phyloP scores from a whole-genome alignment of 2,888 invertebrate genomes.

The Nephrocerus scutellatus region DNA sequence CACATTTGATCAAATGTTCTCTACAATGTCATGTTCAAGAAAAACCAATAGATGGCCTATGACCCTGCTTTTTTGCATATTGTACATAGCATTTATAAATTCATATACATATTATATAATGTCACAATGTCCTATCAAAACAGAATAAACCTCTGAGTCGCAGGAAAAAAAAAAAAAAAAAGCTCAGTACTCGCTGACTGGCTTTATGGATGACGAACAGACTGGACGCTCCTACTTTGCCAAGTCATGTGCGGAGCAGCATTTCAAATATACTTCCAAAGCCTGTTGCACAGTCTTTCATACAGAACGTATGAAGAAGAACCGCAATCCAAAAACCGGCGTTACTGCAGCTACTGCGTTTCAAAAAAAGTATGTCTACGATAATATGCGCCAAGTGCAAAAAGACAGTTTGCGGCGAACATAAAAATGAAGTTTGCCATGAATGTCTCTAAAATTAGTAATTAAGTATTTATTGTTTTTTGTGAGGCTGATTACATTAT shows the following conservation, averaged over 20 bases:
- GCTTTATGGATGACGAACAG: constrained; percentile 6
- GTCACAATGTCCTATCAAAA: too few relatives aligned
- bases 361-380: constrained; percentile 11
- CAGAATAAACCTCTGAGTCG: too few relatives aligned
- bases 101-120: too few relatives aligned
- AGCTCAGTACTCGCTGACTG: too few relatives aligned
- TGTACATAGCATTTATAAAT: too few relatives aligned
- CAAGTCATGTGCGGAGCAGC: constrained; percentile 3
- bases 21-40: too few relatives aligned
- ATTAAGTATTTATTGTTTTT: constrained; percentile 1
- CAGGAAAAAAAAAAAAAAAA: too few relatives aligned
- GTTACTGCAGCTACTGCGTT: constrained; percentile 8
- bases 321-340: constrained; percentile 6
- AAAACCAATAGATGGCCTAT: too few relatives aligned
- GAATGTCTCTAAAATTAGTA: constrained; percentile 1
- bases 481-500: constrained; percentile 7
- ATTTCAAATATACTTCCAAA: neutral
- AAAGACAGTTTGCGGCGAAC: constrained; percentile 10
- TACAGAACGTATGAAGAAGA: constrained; percentile 6
- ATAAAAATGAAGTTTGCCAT: constrained; percentile 9
- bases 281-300: constrained; percentile 6
- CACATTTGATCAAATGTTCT: too few relatives aligned
- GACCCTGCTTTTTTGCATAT: too few relatives aligned
- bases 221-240: constrained; percentile 8
- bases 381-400: constrained; percentile 9